Percentiles rank a stretch among this genome's conserved stretches.
Conservation (phyloP, 1,140 invertebrate genomes). For the Megathymus violae region DNA sequence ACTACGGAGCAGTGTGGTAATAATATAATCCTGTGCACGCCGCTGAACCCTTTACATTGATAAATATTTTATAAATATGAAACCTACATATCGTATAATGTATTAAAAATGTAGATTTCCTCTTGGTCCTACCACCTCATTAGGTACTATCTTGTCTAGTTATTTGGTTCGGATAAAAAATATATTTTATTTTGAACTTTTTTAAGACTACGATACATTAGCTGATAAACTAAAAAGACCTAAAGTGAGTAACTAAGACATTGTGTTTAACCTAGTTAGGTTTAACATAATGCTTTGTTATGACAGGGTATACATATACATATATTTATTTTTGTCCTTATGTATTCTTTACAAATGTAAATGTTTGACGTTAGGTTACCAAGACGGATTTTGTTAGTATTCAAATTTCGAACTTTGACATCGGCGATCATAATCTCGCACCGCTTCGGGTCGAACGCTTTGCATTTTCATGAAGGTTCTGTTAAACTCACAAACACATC, state of each 20-base stretch:
- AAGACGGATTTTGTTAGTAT: constrained; percentile 22
- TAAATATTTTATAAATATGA: no score
- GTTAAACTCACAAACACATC: constrained; percentile 37
- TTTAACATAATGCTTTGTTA: constrained; percentile 16
- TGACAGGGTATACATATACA: neutral
- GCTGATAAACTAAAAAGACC: neutral
- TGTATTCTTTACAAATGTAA: constrained; percentile 22
- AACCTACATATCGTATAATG: no score
- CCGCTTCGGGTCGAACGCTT: constrained; percentile 51
- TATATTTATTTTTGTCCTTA: constrained; percentile 10
- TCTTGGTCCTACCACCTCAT: no score
- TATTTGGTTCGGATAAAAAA: no score
- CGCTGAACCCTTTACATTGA: no score
- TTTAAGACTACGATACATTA: neutral
- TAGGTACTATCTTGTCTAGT: no score
- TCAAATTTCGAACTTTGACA: constrained; percentile 42
- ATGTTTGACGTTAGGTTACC: neutral
- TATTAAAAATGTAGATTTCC: no score
- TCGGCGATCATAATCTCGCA: constrained; percentile 46
- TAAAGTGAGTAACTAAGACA: neutral
- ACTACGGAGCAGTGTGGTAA: no score
- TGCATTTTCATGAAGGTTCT: constrained; percentile 71
- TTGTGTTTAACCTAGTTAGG: neutral
- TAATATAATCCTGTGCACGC: no score
- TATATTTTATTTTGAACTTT: no score